Base-by-base conservation (phyloP, 2,888 invertebrate genomes). In the Uropetala carovei region DNA sequence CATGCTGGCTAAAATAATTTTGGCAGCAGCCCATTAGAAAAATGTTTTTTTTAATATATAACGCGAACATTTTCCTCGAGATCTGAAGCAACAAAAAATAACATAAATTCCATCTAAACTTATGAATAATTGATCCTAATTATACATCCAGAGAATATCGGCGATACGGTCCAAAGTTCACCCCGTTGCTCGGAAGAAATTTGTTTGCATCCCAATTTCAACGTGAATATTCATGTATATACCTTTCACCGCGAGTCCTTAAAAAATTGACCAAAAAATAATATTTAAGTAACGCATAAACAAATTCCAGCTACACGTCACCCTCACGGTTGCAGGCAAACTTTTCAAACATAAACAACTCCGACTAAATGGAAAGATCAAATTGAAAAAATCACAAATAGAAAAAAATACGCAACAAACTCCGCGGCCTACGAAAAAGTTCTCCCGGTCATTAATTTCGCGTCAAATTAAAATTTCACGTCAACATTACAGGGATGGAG, bases 391-490 rank as follows among this genome's bases (percentile, higher is more conserved):
- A 75, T 27, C 13, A 75, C 43, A 75, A 75, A 14, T 13, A 27
- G 22, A 75, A 27, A 75, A 75, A 75, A 75, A n/a, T 18, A 27
- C 0, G 7, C 14, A 75, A 13, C 22, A 27, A 75, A 75, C 75
- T 27, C 27, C 75, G 75, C 22, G 75, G 22, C 75, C 75, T 27
- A 27, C 27, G 13, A 75, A 27, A 75, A 75, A 75, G 75, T 75
- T 75, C 75, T 75, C 75, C 22, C 27, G 75, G 75, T 75, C 75
- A 75, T 75, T 75, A 75, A 75, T 75, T 75, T 75, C 13, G 75
- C 75, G 22, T 75, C 75, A 75, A 75, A 75, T 75, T 75, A 75
- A 75, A 75, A 75, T 75, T 75, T 75, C 75, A 75, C 75, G 75
- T 75, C 75, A 75, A 22, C 75, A 22, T 75, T 75, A 75, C 75